Evolutionary conservation across 2,113 vertebrate genomes (phyloP).

Genomic region (Patagioenas fasciata): DNA sequence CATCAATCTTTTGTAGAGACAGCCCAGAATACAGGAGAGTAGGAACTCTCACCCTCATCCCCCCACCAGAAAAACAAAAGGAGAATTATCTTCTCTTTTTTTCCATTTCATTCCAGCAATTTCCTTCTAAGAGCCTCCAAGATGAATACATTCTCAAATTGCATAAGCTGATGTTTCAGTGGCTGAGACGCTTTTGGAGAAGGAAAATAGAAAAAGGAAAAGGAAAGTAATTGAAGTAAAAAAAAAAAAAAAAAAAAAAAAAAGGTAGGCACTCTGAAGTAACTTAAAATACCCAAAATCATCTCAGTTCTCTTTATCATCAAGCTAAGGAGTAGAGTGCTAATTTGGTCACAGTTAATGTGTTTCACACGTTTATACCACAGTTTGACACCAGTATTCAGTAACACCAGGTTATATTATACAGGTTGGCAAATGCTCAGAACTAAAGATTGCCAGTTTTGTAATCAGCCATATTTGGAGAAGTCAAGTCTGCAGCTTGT

Average conservation of each 20-base stretch:
- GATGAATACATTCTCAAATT: conserved; percentile 51
- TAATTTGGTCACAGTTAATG: conserved; percentile 59
- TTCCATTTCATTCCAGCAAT: conserved; percentile 45
- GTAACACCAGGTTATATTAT: conserved; percentile 3
- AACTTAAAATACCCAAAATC: neutral
- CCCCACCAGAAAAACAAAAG: conserved; percentile 73
- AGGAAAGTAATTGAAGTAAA: conserved; percentile 8
- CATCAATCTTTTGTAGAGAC: conserved; percentile 91
- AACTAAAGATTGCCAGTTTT: neutral
- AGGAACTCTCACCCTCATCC: conserved; percentile 47
- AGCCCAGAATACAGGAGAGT: conserved; percentile 68
- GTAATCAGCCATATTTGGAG: neutral
- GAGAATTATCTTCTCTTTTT: conserved; percentile 80
- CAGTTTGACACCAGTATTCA: conserved; percentile 12
- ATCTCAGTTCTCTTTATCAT: conserved; percentile 34
- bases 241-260: neutral
- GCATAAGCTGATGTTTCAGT: conserved; percentile 23
- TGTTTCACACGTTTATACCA: neutral
- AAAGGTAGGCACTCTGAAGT: neutral
- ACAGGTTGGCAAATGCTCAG: neutral
- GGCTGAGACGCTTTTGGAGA: neutral
- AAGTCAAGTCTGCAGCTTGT: neutral
- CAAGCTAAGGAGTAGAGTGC: conserved; percentile 6
- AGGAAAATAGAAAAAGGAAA: neutral
- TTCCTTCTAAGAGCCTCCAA: conserved; percentile 66